A percentile compares a stretch with the other conserved stretches of the same genome.
These are phyloP conservation scores for Bibio marci DNA, from an alignment of 2,888 invertebrate species.

Conservation along the genomic window DNA sequence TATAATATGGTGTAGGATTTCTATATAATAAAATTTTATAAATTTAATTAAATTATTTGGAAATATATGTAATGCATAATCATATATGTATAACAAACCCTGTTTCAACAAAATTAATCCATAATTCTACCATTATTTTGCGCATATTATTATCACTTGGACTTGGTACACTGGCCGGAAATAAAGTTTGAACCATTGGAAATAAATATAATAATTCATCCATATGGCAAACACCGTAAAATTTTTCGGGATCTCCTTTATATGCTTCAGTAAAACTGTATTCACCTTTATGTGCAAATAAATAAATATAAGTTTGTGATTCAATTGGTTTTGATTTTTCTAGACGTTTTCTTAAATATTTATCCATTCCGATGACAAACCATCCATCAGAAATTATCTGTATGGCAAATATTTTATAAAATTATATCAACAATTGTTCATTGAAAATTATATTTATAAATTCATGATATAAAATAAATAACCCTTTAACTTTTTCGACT, in stretches of 20 bases:
- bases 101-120: constrained; percentile 59
- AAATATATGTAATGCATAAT: no score
- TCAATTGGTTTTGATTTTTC: constrained; percentile 30
- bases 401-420: no score
- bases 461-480: no score
- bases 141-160: constrained; percentile 40
- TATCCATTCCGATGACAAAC: constrained; percentile 46
- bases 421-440: no score
- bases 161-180: constrained; percentile 37
- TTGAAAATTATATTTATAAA: no score
- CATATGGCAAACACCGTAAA: no score
- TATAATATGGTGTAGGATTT: constrained; percentile 42
- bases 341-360: constrained; percentile 38
- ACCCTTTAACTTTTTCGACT: no score
- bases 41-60: not conserved
- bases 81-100: constrained; percentile 33
- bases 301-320: constrained; percentile 43
- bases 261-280: constrained; percentile 55
- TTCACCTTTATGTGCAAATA: constrained; percentile 45
- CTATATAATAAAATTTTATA: no score
- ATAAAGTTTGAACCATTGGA: constrained; percentile 41
- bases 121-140: constrained; percentile 42
- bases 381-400: constrained; percentile 58
- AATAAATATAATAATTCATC: constrained; percentile 72
- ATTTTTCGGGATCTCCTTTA: constrained; percentile 39